Evolutionary conservation across 1,140 invertebrate species (phyloP).

Genomic region (Anastatus disparis): DNA sequence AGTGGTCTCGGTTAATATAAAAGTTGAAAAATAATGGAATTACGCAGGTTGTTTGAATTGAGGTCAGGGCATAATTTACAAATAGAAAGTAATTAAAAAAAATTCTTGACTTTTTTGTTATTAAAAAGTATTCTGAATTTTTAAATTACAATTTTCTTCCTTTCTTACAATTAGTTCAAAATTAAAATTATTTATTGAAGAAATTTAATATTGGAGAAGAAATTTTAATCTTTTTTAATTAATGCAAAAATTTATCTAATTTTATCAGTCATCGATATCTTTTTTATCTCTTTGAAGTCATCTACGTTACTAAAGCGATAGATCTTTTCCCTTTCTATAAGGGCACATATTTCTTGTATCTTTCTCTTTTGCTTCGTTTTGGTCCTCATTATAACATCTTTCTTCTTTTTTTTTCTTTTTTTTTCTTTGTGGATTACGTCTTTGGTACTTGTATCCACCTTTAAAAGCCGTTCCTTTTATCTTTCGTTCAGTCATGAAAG

Average conservation of each 20-base stretch:
- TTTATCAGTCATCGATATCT: neutral
- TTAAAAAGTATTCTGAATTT: too few relatives aligned
- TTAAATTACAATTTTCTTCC: too few relatives aligned
- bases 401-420: too few relatives aligned
- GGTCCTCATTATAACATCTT: conserved; percentile 2
- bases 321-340: neutral
- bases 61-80: too few relatives aligned
- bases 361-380: neutral
- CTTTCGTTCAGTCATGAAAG: conserved; percentile 28
- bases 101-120: too few relatives aligned
- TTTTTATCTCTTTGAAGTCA: neutral
- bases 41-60: too few relatives aligned
- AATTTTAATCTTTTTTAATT: neutral
- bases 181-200: too few relatives aligned
- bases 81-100: too few relatives aligned
- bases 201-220: too few relatives aligned
- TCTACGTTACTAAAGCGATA: neutral
- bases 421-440: conserved; percentile 31
- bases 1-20: too few relatives aligned
- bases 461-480: conserved; percentile 27
- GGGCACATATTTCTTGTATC: neutral
- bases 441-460: neutral
- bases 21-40: too few relatives aligned
- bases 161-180: too few relatives aligned
- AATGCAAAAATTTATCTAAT: neutral